Percentiles rank a stretch among this genome's conserved stretches.
Evolutionary conservation across 1,140 invertebrate species (phyloP).

Genomic region (Rhynchophorus ferrugineus): DNA sequence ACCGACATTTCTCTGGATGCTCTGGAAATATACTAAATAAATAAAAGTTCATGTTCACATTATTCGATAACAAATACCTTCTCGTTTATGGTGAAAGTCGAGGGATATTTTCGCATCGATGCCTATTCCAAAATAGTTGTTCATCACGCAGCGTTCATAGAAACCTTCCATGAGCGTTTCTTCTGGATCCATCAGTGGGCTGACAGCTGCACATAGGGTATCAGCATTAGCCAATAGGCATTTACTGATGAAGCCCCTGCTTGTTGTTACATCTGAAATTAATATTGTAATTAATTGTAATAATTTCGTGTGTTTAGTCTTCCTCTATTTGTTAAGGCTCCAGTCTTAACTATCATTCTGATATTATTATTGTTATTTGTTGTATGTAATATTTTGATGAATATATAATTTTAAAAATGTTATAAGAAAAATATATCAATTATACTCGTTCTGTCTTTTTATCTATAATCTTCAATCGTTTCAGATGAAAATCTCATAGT

Average conservation of each 20-base stretch:
- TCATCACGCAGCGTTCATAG: conserved; percentile 94
- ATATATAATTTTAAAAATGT: too few relatives aligned
- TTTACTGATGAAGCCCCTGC: conserved; percentile 77
- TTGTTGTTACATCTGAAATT: conserved; percentile 53
- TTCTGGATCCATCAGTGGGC: conserved; percentile 86
- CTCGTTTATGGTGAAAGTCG: conserved; percentile 95
- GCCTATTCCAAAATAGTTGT: conserved; percentile 98
- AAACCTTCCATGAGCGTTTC: conserved; percentile 86
- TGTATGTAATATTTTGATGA: too few relatives aligned
- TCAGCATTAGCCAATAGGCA: conserved; percentile 94
- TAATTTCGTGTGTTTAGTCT: too few relatives aligned
- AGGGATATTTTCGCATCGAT: conserved; percentile 97
- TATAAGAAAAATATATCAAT: too few relatives aligned
- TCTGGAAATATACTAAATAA: conserved; percentile 44
- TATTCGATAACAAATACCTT: conserved; percentile 40
- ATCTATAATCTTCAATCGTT: too few relatives aligned
- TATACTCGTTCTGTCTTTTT: too few relatives aligned
- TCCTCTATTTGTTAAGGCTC: too few relatives aligned
- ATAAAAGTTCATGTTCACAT: background rate
- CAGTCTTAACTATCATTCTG: too few relatives aligned
- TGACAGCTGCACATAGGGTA: conserved; percentile 88
- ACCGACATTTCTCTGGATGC: conserved; percentile 94
- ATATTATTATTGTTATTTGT: too few relatives aligned
- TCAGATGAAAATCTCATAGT: too few relatives aligned
- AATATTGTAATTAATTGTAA: too few relatives aligned